Evolutionary conservation across 2,797 vertebrate species (phyloP).

Genomic region (Fistularia tabacaria): DNA sequence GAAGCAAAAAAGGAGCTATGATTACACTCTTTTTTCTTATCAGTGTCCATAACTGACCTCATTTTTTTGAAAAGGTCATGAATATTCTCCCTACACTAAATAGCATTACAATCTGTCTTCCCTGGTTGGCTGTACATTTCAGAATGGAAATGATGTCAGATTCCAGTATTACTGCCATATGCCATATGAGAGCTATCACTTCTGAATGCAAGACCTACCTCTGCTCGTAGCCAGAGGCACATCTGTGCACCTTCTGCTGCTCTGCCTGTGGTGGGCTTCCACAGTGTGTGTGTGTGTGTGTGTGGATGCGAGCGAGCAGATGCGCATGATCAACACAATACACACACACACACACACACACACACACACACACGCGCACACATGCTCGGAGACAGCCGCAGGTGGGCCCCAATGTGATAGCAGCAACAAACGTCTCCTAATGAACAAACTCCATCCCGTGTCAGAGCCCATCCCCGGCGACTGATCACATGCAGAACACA

Average conservation of each 20-base stretch:
- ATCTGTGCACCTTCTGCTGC: slow-evolving; percentile 78
- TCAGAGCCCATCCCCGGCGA: slow-evolving; percentile 14
- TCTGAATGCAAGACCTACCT: slow-evolving; percentile 68
- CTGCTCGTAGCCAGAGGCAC: slow-evolving; percentile 66
- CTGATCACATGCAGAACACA: slow-evolving; percentile 8
- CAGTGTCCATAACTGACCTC: slow-evolving; percentile 29
- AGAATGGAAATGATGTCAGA: slow-evolving; percentile 72
- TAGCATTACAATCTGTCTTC: slow-evolving; percentile 39
- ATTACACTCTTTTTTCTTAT: slow-evolving; percentile 62
- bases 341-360: not conserved
- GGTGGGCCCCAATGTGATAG: slow-evolving; percentile 50
- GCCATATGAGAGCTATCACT: slow-evolving; percentile 65
- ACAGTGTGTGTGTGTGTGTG: slow-evolving; percentile 22
- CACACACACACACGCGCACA: slow-evolving; percentile 2
- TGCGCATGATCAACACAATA: slow-evolving; percentile 2
- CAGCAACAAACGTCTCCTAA: slow-evolving; percentile 41
- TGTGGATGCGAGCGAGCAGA: slow-evolving; percentile 33
- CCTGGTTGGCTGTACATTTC: slow-evolving; percentile 52
- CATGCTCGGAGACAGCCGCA: slow-evolving; percentile 31
- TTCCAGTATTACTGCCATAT: slow-evolving; percentile 70
- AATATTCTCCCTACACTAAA: slow-evolving; percentile 45
- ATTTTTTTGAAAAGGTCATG: slow-evolving; percentile 26
- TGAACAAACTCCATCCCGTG: slow-evolving; percentile 30
- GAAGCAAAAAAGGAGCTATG: slow-evolving; percentile 54
- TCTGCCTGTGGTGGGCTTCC: slow-evolving; percentile 52